Percentiles rank a stretch among this genome's conserved stretches.
Evolutionary conservation across 2,888 invertebrate genomes (phyloP).

Genomic region (Hypsopygia costalis): DNA sequence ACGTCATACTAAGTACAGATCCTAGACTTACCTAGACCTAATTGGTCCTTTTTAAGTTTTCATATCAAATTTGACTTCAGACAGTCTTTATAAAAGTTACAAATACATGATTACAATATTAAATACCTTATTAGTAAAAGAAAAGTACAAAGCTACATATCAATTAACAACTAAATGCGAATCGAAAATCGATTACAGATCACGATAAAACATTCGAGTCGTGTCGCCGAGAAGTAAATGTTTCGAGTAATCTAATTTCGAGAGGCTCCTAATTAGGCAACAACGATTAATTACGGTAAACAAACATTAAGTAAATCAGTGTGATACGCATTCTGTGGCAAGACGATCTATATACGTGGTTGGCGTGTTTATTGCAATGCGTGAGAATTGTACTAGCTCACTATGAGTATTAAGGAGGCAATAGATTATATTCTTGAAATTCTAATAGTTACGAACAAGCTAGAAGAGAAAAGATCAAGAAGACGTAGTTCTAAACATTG

Average conservation of each 20-base stretch:
- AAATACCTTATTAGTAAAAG: no score
- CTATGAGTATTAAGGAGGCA: no score
- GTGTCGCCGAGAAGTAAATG: slow-evolving; percentile 12
- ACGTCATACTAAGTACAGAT: no score
- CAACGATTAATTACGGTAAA: slow-evolving; percentile 22
- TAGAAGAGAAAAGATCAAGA: no score
- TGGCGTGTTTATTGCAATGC: slow-evolving; percentile 9
- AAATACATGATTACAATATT: no score
- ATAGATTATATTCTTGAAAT: no score
- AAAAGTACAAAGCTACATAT: no score
- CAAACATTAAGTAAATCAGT: slow-evolving; percentile 24
- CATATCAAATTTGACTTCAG: no score
- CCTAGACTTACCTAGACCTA: no score
- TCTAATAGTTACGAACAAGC: neutral
- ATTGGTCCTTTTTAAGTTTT: no score
- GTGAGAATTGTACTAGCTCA: slow-evolving; percentile 17
- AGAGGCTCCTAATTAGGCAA: slow-evolving; percentile 12
- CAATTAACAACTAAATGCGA: neutral
- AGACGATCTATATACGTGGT: slow-evolving; percentile 25
- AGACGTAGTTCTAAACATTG: no score
- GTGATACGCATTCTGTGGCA: slow-evolving; percentile 21
- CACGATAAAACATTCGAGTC: neutral
- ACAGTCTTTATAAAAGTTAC: no score
- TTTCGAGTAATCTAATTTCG: slow-evolving; percentile 15
- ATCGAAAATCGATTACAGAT: slow-evolving; percentile 2